Conservation (phyloP, 2,113 vertebrate species). For the Macquaria australasica region DNA sequence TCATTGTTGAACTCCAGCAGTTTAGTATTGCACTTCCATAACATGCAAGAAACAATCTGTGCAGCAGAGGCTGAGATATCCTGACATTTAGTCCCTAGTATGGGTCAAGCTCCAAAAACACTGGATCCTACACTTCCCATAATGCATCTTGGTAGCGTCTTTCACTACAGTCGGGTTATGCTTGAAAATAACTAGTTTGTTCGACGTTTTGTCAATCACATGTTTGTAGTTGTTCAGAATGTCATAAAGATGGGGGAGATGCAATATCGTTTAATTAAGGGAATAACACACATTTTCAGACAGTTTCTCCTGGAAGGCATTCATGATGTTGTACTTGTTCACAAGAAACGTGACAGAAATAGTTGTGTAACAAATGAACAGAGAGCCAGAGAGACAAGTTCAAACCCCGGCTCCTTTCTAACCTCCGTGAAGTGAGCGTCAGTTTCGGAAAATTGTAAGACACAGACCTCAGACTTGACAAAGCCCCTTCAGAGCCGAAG, state of each 20-base stretch:
- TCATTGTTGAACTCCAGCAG: not conserved
- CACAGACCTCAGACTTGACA: not conserved
- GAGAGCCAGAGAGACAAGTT: not conserved
- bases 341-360: not conserved
- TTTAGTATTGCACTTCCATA: not conserved
- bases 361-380: not conserved
- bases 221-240: not conserved
- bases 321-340: not conserved
- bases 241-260: too few species aligned
- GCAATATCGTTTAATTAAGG: too few species aligned
- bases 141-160: not conserved
- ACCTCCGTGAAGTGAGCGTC: not conserved
- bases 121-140: not conserved
- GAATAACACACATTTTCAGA: not conserved
- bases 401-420: not conserved
- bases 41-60: not conserved
- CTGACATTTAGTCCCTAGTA: not conserved
- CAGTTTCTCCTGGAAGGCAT: not conserved
- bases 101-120: not conserved
- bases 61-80: not conserved
- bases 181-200: not conserved
- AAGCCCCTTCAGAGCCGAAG: too few species aligned
- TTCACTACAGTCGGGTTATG: not conserved
- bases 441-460: not conserved
- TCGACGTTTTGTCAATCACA: too few species aligned